phyloP scores from a whole-genome alignment of 1,140 invertebrate species.

The Dreissena rostriformis region DNA sequence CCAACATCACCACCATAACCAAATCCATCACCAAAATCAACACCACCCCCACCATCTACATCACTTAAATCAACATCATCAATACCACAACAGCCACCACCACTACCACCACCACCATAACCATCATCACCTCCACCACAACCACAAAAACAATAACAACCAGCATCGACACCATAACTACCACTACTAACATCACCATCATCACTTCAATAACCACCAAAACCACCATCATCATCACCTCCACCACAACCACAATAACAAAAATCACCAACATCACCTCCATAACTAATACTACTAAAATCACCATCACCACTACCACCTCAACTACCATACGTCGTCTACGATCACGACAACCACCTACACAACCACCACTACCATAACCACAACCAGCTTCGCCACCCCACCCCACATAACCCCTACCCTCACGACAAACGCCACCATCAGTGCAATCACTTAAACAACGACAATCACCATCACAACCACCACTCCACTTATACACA shows the following conservation, averaged over 20 bases:
- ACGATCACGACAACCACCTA: too few species aligned
- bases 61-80: background rate
- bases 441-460: too few species aligned
- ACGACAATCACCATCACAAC: too few species aligned
- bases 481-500: too few species aligned
- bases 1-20: too few species aligned
- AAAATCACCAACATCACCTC: background rate
- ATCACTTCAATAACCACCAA: background rate
- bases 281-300: background rate
- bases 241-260: background rate
- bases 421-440: too few species aligned
- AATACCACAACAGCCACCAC: background rate
- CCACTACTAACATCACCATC: background rate
- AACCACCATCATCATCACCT: background rate
- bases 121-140: background rate
- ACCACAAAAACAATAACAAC: background rate
- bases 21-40: too few species aligned
- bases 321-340: too few species aligned
- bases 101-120: background rate
- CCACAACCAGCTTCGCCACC: too few species aligned
- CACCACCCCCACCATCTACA: background rate
- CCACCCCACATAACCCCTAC: too few species aligned
- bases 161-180: background rate
- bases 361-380: too few species aligned
- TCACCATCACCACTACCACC: background rate